Evolutionary conservation across 2,888 invertebrate species (phyloP).

Genomic region (Acleris literana): DNA sequence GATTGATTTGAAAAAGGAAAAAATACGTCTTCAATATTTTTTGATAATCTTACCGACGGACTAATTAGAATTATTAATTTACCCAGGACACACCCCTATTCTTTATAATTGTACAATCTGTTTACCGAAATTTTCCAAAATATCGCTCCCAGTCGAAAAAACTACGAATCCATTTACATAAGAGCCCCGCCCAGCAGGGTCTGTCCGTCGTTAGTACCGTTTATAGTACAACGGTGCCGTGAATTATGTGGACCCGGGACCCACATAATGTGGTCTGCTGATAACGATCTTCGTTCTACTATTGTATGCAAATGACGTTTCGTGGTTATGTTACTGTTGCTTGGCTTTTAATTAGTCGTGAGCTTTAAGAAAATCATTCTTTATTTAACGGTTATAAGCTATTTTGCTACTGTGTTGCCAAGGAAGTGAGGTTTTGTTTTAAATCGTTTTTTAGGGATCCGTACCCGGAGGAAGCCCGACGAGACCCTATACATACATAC

Average conservation of each 20-base stretch:
- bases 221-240: slow-evolving; percentile 1
- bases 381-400: too few relatives aligned
- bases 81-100: too few relatives aligned
- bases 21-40: too few relatives aligned
- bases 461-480: too few relatives aligned
- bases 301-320: slow-evolving; percentile 12
- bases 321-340: neutral
- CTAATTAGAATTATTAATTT: too few relatives aligned
- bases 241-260: slow-evolving; percentile 6
- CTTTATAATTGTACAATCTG: neutral
- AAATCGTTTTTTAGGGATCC: too few relatives aligned
- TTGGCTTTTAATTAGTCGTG: neutral
- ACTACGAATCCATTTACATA: slow-evolving; percentile 10
- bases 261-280: slow-evolving; percentile 10
- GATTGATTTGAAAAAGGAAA: too few relatives aligned
- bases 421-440: too few relatives aligned
- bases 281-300: slow-evolving; percentile 12
- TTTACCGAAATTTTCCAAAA: neutral
- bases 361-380: too few relatives aligned
- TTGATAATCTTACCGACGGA: too few relatives aligned
- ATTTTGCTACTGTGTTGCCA: too few relatives aligned
- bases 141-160: slow-evolving; percentile 5
- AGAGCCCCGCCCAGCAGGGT: slow-evolving; percentile 1
- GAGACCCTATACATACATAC: too few relatives aligned
- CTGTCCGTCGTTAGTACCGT: slow-evolving; percentile 8